phyloP scores from a whole-genome alignment of 2,888 invertebrate species.

The Drosophila quasianomalipes region DNA sequence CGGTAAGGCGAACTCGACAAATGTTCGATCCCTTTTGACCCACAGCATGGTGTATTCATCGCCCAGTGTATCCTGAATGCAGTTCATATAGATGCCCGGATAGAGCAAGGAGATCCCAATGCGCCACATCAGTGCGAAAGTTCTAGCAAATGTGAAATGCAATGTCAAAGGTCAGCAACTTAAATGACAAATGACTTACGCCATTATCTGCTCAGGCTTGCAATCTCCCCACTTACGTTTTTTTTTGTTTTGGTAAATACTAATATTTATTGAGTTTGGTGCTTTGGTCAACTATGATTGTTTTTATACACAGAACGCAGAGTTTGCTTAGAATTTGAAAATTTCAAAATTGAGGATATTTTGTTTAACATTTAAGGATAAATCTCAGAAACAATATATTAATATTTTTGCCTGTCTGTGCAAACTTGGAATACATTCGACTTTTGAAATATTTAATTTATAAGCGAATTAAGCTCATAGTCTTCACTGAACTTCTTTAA shows the following conservation, averaged over 20 bases:
- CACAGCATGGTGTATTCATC: slow-evolving; percentile 32
- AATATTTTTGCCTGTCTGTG: background rate
- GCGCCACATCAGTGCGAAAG: slow-evolving; percentile 43
- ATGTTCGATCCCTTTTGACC: slow-evolving; percentile 11
- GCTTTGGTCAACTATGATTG: background rate
- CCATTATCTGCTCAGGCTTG: background rate
- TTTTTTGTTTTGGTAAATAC: too few species aligned
- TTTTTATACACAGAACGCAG: background rate
- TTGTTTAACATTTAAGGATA: too few species aligned
- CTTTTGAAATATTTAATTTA: background rate
- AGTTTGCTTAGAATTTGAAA: background rate
- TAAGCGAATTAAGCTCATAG: background rate
- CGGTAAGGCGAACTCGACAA: background rate
- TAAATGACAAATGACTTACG: slow-evolving; percentile 8
- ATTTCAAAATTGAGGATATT: background rate
- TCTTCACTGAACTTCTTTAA: background rate
- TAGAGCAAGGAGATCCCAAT: slow-evolving; percentile 34
- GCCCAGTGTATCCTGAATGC: slow-evolving; percentile 34
- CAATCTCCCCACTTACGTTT: too few species aligned
- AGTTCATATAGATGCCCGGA: slow-evolving; percentile 31
- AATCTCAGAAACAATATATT: too few species aligned
- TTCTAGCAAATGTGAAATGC: background rate
- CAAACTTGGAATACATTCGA: background rate
- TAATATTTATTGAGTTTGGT: background rate
- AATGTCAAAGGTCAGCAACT: background rate